Base-by-base conservation (phyloP, 2,888 invertebrate genomes). In the Mycalesis mineus region DNA sequence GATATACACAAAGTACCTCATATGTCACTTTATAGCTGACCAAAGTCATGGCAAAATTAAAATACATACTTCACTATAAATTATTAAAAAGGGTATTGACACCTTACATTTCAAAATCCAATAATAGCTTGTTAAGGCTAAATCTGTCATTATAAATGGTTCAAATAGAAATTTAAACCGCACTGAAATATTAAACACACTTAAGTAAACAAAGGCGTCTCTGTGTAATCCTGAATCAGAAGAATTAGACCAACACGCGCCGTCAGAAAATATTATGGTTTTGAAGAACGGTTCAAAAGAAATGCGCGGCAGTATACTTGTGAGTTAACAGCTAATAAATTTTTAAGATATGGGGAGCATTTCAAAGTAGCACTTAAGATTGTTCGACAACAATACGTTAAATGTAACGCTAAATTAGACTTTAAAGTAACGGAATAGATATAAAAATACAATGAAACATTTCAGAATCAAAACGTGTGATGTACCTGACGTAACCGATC, bases 281-380 rank as follows among this genome's bases (percentile, higher is more conserved):
- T 70, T 67, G 67, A 72, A 69, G 74, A 62, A 55, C 13, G 36
- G 41, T 60, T 75, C 72, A 73, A 68, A 65, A 75, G 71, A 72
- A 75, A 77, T 28, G 15, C 74, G 75, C 69, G 65, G 68, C 70
- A 65, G 70, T 50, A n/a, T 15, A 69, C 72, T 69, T 65, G 68
- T 68, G 68, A 69, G 69, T 75, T 78, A 73, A 76, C 75, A 68
- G 70, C 69, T 66, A 75, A 78, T 83, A 78, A 80, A 80, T 77
- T 74, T 72, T 73, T 73, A 77, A 76, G 73, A 74, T 67, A 70
- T 69, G 68, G 70, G 69, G 70, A 68, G 69, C 68, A 68, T 73
- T 77, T 72, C 60, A 66, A 67, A 70, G 62, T 56, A 65, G 55
- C 68, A 68, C 68, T 66, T 66, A 69, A 69, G 44, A 62, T 60